Base-by-base conservation (phyloP, 2,113 vertebrate species). In the Triplophysa siluroides region DNA sequence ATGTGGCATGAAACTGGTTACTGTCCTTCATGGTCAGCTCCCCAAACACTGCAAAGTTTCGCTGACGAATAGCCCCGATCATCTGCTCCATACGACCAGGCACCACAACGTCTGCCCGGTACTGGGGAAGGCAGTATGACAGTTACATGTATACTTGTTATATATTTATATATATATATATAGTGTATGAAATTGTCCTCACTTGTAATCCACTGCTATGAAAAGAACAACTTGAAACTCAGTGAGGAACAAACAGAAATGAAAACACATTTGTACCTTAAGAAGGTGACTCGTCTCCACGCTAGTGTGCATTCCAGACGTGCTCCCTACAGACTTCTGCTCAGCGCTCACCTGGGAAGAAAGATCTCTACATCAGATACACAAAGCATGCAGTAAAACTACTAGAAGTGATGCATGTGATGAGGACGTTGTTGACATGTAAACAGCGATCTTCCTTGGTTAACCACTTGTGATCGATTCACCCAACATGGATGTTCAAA, bases 1-100 rank as follows among this genome's bases (percentile, higher is more conserved):
- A 99, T 73, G 93, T 97, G 86, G 98, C 96, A 0, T 99, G 98
- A 84, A 98, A 98, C 90, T 99, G 98, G 91, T 98, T 99, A 88
- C 98, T 99, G 89, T 98, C 97, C 83, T 90, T 92, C 96, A 99
- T 99, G 85, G 96, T 94, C 52, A 99, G 92, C 84, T 94, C 92
- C 24, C 93, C 97, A 0, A 99, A 99, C 0, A 86, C 86, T 71
- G 92, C 82, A 0, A 99, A 99, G 88, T 99, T 92, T 54, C 88
- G 90, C 29, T 86, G 90, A 2, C 0, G 89, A 85, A 99, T 88
- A 1, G 93, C 94, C 26, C 8, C 85, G 12, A 78, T 89, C 96
- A 99, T 98, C 85, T 94, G 91, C 0, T 68, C 85, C 94, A 99
- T 92, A 69, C 94, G 92, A 0, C 87, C 86, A 0, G 97, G 95